Evolutionary conservation across 2,797 vertebrate species (phyloP).

Genomic region (Graptemys geographica): DNA sequence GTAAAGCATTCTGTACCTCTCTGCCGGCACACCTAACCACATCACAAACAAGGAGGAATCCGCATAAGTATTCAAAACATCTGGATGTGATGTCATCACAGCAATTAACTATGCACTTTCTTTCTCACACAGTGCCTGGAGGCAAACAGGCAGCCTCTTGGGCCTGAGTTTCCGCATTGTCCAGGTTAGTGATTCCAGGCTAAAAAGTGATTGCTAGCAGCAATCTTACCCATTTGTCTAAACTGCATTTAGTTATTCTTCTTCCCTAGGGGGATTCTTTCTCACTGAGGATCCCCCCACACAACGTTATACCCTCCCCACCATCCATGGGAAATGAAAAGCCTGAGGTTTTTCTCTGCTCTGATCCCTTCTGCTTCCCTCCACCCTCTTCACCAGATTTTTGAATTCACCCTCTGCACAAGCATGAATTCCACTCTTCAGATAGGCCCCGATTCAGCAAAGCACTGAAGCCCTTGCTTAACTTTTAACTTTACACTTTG

Average conservation of each 20-base stretch:
- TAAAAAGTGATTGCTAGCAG: neutral
- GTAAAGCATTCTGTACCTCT: constrained; percentile 20
- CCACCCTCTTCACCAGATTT: neutral
- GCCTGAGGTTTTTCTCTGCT: neutral
- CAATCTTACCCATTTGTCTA: neutral
- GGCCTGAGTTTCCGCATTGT: constrained; percentile 51
- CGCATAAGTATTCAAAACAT: constrained; percentile 70
- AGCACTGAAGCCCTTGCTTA: neutral
- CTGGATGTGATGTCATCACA: constrained; percentile 48
- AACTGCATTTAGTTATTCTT: neutral
- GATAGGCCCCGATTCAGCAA: neutral
- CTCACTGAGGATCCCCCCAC: neutral
- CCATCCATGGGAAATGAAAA: accelerated
- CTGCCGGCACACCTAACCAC: constrained; percentile 64
- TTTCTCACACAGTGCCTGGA: constrained; percentile 50
- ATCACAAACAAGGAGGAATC: constrained; percentile 70
- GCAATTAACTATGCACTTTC: constrained; percentile 59
- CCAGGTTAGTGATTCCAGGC: neutral
- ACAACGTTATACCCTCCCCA: accelerated
- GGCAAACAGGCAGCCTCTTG: constrained; percentile 7
- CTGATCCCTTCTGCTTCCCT: accelerated
- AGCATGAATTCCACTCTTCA: neutral
- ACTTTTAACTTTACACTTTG: neutral
- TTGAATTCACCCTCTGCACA: neutral
- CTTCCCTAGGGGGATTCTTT: accelerated